phyloP scores from a whole-genome alignment of 2,113 vertebrate genomes.

The Castor canadensis region DNA sequence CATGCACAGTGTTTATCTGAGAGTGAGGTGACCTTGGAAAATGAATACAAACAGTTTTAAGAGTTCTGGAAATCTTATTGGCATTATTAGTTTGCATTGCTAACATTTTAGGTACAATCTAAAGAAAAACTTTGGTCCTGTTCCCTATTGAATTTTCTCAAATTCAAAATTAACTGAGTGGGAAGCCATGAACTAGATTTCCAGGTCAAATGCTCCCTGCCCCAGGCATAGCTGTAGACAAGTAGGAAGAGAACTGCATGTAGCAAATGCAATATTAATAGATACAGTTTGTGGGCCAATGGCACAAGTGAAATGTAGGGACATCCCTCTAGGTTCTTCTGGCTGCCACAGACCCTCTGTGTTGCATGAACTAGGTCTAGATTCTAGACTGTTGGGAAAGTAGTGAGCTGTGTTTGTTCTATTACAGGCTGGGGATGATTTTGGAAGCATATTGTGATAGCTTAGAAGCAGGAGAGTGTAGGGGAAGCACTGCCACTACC shows the following conservation, averaged over 20 bases:
- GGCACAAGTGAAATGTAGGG: not conserved
- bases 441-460: not conserved
- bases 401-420: not conserved
- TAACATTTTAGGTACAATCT: not conserved
- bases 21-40: not conserved
- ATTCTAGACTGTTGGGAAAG: not conserved
- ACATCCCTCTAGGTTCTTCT: not conserved
- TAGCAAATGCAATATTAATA: not conserved
- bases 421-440: not conserved
- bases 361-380: not conserved
- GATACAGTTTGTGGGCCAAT: not conserved
- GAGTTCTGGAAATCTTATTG: not conserved
- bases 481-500: not conserved
- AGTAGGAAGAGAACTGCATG: fast-evolving
- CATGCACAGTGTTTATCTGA: not conserved
- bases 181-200: not conserved
- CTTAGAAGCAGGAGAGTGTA: not conserved
- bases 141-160: not conserved
- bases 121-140: not conserved
- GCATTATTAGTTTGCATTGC: not conserved
- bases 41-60: not conserved
- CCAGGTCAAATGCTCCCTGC: not conserved
- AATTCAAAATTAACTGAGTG: not conserved
- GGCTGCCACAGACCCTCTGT: not conserved
- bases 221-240: fast-evolving